Base-by-base conservation (phyloP, 2,113 vertebrate genomes). In the Erythrolamprus reginae region DNA sequence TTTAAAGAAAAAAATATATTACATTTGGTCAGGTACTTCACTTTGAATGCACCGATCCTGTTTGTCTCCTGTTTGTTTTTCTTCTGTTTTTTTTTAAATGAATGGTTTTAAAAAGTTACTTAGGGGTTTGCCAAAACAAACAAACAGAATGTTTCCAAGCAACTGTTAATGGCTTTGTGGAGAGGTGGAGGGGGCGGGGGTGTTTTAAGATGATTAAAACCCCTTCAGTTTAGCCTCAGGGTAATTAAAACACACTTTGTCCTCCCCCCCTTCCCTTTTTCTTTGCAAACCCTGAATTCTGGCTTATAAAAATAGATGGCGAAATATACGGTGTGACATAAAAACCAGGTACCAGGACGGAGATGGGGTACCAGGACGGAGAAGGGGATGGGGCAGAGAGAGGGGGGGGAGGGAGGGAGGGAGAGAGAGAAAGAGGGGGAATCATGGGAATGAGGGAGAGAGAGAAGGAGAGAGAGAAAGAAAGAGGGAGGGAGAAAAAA, bases 291-390 rank as follows among this genome's bases (percentile, higher is more conserved):
- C 48, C n/a, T 82, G 91, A 90, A 92, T 95, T 92, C 91, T 84
- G 15, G 84, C 93, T 93, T 93, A 93, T 96, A 96, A 95, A 94
- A 96, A 95, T 92, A 94, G 95, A 95, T 90, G 94, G 89, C 55
- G 92, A 55, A 86, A 93, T 92, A 95, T 95, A 96, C 90, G 93
- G 95, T 89, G 65, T 84, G 84, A 93, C 87, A 82, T 89, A 94
- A 94, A 94, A 95, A 93, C 93, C 93, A 92, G 95, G 94, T 94
- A 95, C 89, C 91, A 82, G 12, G 93, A 92, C 33, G 91, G 10
- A 24, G 47, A 10, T 17, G 48, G 0, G 5, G 13, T 12, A 42
- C n/a, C n/a, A 2, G 82, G n/a, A n/a, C n/a, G n/a, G n/a, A n/a
- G n/a, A n/a, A n/a, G n/a, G n/a, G n/a, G n/a, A n/a, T n/a, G n/a